phyloP scores from a whole-genome alignment of 92 coral and sea anemone genomes.

The Phenganax stokvisi region DNA sequence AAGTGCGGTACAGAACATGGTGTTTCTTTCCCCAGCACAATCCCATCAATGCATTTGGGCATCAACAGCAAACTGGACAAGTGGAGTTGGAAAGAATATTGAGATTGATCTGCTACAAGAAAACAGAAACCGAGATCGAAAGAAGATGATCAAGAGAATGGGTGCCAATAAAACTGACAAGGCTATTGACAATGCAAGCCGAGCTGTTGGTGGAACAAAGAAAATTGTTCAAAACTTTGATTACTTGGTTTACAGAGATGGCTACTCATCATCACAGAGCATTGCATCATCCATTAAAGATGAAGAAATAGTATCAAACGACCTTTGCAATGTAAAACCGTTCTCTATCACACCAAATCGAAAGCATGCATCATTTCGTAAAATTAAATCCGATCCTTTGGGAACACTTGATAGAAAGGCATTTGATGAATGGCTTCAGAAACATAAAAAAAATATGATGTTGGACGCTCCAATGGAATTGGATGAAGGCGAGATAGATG shows the following conservation, averaged over 20 bases:
- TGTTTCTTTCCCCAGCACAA: conserved; percentile 55
- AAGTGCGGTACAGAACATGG: conserved; percentile 41
- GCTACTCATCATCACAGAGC: neutral
- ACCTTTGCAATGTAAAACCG: neutral
- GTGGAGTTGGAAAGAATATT: conserved; percentile 51
- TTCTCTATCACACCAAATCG: neutral
- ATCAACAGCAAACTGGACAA: conserved; percentile 62
- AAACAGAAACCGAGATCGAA: conserved; percentile 52
- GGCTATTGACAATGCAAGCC: conserved; percentile 54
- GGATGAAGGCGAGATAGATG: neutral
- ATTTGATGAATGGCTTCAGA: conserved; percentile 2
- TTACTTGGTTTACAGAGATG: conserved; percentile 4
- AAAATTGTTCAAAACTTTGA: conserved; percentile 43
- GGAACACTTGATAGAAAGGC: neutral
- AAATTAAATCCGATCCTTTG: neutral
- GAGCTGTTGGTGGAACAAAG: conserved; percentile 49
- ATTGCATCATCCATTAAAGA: neutral
- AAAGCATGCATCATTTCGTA: conserved; percentile 5
- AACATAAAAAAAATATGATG: neutral
- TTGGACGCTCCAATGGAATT: conserved; percentile 6
- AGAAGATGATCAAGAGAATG: conserved; percentile 50
- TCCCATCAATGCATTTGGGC: conserved; percentile 64
- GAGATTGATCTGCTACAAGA: conserved; percentile 56
- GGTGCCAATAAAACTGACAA: conserved; percentile 66
- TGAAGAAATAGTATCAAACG: neutral